Conservation (phyloP, 2,888 invertebrate genomes). For the Thera britannica region DNA sequence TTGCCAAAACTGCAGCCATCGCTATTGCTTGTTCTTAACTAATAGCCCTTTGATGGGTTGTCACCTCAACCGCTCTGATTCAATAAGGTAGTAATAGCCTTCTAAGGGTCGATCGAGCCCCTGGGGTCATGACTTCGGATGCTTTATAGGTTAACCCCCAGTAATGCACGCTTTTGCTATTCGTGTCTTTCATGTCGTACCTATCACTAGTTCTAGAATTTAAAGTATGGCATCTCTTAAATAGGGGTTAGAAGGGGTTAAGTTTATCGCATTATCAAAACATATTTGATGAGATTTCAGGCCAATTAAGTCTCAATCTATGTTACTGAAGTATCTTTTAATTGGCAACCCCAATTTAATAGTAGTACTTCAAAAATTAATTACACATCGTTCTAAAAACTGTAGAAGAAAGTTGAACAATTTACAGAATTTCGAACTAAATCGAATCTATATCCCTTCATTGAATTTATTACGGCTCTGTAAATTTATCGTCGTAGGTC, state of each 20-base stretch:
- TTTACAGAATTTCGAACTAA: slow-evolving; percentile 24
- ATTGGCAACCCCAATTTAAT: too few species aligned
- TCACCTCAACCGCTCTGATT: slow-evolving; percentile 34
- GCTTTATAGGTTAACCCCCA: background rate
- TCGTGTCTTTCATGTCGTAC: background rate
- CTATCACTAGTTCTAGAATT: too few species aligned
- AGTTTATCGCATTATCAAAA: too few species aligned
- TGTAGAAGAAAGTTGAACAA: slow-evolving; percentile 3
- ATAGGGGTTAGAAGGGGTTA: too few species aligned
- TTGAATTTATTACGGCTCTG: background rate
- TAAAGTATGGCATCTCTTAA: too few species aligned
- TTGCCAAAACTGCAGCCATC: too few species aligned
- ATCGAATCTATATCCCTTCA: slow-evolving; percentile 36
- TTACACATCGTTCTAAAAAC: background rate
- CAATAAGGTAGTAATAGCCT: slow-evolving; percentile 40
- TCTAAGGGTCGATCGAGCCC: slow-evolving; percentile 23
- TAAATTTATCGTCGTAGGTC: slow-evolving; percentile 35
- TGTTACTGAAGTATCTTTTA: too few species aligned
- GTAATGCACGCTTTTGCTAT: background rate
- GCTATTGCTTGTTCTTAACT: too few species aligned
- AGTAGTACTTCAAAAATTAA: background rate
- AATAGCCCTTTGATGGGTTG: slow-evolving; percentile 11
- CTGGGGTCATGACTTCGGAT: slow-evolving; percentile 8
- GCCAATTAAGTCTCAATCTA: too few species aligned
- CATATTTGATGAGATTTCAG: too few species aligned